phyloP scores from a whole-genome alignment of 2,797 vertebrate genomes.

The Lerista edwardsae region DNA sequence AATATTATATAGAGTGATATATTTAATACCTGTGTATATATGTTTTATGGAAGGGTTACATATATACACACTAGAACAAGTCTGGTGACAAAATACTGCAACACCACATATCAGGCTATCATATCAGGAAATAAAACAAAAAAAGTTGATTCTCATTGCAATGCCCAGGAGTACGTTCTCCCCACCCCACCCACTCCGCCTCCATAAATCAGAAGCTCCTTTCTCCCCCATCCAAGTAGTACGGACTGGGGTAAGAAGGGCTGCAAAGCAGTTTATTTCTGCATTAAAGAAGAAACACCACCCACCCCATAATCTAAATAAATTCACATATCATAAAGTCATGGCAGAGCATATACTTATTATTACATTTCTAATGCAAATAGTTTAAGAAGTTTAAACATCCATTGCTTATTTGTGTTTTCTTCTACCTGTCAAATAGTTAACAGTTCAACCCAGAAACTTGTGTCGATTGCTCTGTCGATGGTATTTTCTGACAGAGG shows the following conservation, averaged over 20 bases:
- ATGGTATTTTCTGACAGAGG: background rate
- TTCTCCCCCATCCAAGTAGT: rapidly evolving
- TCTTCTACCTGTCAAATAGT: background rate
- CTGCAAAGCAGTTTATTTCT: background rate
- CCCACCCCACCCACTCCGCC: slow-evolving; percentile 2
- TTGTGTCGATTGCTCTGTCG: slow-evolving; percentile 1
- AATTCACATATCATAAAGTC: slow-evolving; percentile 45
- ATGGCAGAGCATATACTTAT: background rate
- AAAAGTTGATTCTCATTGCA: slow-evolving; percentile 60
- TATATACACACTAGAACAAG: slow-evolving; percentile 84
- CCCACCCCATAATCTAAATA: slow-evolving; percentile 42
- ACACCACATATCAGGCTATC: slow-evolving; percentile 77
- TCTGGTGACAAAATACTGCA: slow-evolving; percentile 81
- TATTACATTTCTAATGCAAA: slow-evolving; percentile 52
- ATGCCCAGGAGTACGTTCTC: slow-evolving; percentile 21
- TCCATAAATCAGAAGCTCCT: rapidly evolving
- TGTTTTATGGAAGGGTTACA: slow-evolving; percentile 78
- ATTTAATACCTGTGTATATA: slow-evolving; percentile 86
- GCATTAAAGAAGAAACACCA: background rate
- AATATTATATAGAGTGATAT: slow-evolving; percentile 84
- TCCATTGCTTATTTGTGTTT: slow-evolving; percentile 3
- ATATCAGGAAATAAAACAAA: slow-evolving; percentile 73
- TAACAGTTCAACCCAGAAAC: slow-evolving; percentile 8
- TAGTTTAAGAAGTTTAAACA: slow-evolving; percentile 47
- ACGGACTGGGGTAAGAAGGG: background rate